These are phyloP conservation scores for Enteromius thamalakanensis DNA, from an alignment of 2,797 vertebrate species.

Conservation along the genomic window DNA sequence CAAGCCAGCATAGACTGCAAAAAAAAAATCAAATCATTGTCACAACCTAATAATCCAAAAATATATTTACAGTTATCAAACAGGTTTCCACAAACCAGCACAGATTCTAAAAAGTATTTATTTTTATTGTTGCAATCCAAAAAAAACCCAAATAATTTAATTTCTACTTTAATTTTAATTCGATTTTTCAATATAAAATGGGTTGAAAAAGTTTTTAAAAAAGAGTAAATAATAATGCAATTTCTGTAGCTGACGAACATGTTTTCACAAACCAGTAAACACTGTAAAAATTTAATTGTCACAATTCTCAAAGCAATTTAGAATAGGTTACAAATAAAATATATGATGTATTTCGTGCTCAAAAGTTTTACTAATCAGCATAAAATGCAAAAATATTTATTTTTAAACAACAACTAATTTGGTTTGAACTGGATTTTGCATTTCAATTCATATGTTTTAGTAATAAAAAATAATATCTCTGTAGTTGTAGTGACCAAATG, in stretches of 20 bases:
- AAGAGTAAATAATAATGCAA: not conserved
- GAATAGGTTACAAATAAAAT: not conserved
- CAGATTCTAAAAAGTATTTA: too few relatives aligned
- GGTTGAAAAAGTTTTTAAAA: not conserved
- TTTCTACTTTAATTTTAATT: not conserved
- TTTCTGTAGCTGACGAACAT: not conserved
- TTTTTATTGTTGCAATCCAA: not conserved
- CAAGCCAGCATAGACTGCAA: not conserved
- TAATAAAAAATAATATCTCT: not conserved
- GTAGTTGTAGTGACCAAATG: not conserved
- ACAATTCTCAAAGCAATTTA: not conserved
- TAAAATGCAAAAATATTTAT: not conserved
- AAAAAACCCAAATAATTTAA: not conserved
- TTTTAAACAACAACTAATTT: not conserved
- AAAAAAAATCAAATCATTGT: not conserved
- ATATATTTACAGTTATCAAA: not conserved
- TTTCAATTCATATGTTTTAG: not conserved
- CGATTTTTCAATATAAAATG: not conserved
- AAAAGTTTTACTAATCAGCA: not conserved
- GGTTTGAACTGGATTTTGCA: not conserved
- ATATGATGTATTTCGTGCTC: not conserved
- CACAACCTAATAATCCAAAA: too few relatives aligned
- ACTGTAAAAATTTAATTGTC: not conserved
- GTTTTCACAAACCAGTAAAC: not conserved
- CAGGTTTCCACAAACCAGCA: not conserved